Conservation (phyloP, 2,113 vertebrate genomes). For the Noctilio leporinus region DNA sequence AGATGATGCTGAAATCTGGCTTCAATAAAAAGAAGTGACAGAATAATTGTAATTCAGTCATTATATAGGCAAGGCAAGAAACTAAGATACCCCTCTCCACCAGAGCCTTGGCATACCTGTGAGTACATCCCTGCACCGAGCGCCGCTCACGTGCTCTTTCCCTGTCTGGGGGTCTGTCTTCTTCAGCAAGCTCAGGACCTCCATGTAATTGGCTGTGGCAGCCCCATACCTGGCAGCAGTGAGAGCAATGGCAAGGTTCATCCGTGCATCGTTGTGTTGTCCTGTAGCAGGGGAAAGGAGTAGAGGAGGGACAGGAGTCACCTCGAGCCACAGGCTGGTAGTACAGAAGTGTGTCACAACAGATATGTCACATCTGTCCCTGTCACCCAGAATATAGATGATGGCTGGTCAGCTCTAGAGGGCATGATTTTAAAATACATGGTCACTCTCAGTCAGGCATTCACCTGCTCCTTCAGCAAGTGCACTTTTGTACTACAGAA, state of each 20-base stretch:
- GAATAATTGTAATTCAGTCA: constrained; percentile 43
- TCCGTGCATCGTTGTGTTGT: constrained; percentile 92
- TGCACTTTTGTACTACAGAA: neutral
- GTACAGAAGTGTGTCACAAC: constrained; percentile 91
- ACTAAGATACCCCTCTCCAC: constrained; percentile 3
- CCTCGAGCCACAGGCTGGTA: constrained; percentile 89
- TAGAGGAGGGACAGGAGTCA: constrained; percentile 89
- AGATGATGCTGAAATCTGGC: constrained; percentile 42
- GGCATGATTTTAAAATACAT: constrained; percentile 81
- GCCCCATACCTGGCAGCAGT: constrained; percentile 96
- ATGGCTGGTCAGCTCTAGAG: constrained; percentile 80
- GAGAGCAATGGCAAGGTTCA: constrained; percentile 94
- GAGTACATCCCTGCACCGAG: constrained; percentile 83
- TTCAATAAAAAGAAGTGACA: constrained; percentile 39
- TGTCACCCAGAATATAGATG: constrained; percentile 88
- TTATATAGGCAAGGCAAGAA: constrained; percentile 5
- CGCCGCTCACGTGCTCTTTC: constrained; percentile 78
- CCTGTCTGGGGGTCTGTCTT: constrained; percentile 79
- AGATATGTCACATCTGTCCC: constrained; percentile 94
- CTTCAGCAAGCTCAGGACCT: constrained; percentile 90
- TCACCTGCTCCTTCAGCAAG: constrained; percentile 1
- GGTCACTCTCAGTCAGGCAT: constrained; percentile 57
- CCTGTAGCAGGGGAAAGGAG: constrained; percentile 89
- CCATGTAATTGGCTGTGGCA: constrained; percentile 95
- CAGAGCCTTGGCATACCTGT: constrained; percentile 82